A percentile compares a stretch with the other conserved stretches of the same genome.
Conservation (phyloP, 2,888 invertebrate genomes). For the Drosophila subquinaria region DNA sequence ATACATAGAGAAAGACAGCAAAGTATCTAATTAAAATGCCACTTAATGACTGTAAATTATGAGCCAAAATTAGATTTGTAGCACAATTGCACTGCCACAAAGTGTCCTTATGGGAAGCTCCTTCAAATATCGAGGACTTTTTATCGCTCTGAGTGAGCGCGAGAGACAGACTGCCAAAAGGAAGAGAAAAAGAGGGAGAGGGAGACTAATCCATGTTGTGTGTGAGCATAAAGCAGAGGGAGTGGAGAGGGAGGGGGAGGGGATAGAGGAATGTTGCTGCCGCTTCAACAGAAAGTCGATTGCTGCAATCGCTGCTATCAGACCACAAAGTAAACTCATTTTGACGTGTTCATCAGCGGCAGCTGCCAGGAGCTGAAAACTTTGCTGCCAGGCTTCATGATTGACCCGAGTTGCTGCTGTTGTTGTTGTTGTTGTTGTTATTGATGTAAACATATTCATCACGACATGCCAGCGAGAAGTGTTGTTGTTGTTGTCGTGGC, state of each 20-base stretch:
- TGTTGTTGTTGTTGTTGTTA: constrained; percentile 70
- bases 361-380: constrained; percentile 13
- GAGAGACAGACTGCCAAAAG: not conserved
- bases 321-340: constrained; percentile 74
- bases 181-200: too few relatives aligned
- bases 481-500: constrained; percentile 46
- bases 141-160: not conserved
- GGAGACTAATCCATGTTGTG: constrained; percentile 40
- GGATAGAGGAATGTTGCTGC: constrained; percentile 20
- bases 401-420: constrained; percentile 52
- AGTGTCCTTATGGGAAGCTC: constrained; percentile 1
- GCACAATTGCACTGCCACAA: constrained; percentile 13
- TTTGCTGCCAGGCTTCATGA: constrained; percentile 55
- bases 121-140: constrained; percentile 5
- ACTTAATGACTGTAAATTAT: not conserved
- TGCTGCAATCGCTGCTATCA: constrained; percentile 53
- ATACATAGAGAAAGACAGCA: too few relatives aligned
- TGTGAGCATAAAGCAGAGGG: constrained; percentile 23
- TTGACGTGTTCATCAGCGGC: constrained; percentile 60
- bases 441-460: constrained; percentile 77
- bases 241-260: constrained; percentile 4
- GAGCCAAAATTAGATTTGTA: constrained; percentile 13
- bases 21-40: constrained; percentile 11
- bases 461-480: constrained; percentile 38
- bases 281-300: constrained; percentile 20